These are phyloP conservation scores for Labeo catla DNA, from an alignment of 2,113 vertebrate species.

Conservation along the genomic window DNA sequence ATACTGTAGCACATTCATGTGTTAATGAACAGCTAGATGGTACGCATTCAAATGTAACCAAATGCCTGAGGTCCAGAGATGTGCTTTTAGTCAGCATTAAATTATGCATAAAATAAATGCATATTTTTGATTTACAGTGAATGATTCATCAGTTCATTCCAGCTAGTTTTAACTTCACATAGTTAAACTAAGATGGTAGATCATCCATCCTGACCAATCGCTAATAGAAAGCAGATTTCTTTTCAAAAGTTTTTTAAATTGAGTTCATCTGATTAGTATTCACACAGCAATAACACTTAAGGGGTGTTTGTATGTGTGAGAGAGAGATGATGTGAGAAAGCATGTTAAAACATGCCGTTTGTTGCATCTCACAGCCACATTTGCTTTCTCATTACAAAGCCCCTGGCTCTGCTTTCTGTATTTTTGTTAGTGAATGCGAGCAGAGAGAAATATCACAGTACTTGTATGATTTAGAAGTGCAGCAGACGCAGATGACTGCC, in stretches of 20 bases:
- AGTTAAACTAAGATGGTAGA: neutral
- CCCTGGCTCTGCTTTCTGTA: neutral
- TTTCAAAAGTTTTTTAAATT: neutral
- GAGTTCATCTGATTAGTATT: neutral
- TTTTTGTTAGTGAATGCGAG: neutral
- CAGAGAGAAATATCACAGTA: constrained; percentile 7
- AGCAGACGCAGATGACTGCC: neutral
- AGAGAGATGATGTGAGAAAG: neutral
- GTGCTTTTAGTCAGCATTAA: neutral
- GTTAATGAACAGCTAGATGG: neutral
- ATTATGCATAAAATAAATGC: neutral
- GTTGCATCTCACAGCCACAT: neutral
- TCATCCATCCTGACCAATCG: neutral
- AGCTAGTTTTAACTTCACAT: neutral
- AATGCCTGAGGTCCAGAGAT: neutral
- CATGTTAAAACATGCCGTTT: neutral
- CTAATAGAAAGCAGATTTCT: neutral
- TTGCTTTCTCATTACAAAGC: neutral
- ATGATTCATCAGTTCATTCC: neutral
- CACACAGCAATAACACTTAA: neutral
- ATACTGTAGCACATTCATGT: neutral
- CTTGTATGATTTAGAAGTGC: constrained; percentile 20
- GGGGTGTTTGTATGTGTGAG: neutral
- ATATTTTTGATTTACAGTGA: neutral
- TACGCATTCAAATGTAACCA: neutral